A percentile compares a stretch with the other conserved stretches of the same genome.
These are phyloP conservation scores for Centropyge bicolor DNA, from an alignment of 2,797 vertebrate species.

Conservation along the genomic window DNA sequence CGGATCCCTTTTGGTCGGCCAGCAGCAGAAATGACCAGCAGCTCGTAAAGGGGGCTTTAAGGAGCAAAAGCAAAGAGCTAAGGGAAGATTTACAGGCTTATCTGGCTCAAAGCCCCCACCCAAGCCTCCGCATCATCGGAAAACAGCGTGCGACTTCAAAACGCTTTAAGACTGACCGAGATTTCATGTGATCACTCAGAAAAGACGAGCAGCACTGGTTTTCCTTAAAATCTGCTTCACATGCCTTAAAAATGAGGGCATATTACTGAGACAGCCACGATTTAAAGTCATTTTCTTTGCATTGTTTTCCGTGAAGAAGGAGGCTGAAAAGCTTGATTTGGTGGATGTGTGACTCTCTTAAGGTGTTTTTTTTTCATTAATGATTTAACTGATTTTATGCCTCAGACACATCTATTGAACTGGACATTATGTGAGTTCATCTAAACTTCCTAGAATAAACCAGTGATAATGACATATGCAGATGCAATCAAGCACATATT, in stretches of 20 bases:
- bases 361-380: neutral
- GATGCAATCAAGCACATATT: slow-evolving; percentile 50
- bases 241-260: neutral
- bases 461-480: slow-evolving; percentile 57
- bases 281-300: slow-evolving; percentile 32
- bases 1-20: slow-evolving; percentile 24
- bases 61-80: slow-evolving; percentile 69
- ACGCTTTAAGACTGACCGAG: slow-evolving; percentile 57
- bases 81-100: slow-evolving; percentile 78
- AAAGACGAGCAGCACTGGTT: slow-evolving; percentile 11
- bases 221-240: neutral
- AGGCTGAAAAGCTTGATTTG: slow-evolving; percentile 60
- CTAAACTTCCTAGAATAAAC: slow-evolving; percentile 33
- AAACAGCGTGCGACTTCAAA: slow-evolving; percentile 68
- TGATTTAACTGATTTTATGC: neutral
- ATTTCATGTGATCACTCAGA: slow-evolving; percentile 56
- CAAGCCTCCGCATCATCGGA: slow-evolving; percentile 67
- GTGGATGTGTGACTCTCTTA: slow-evolving; percentile 54
- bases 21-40: slow-evolving; percentile 60
- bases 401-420: neutral
- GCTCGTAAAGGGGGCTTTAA: slow-evolving; percentile 52
- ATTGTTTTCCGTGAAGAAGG: slow-evolving; percentile 52
- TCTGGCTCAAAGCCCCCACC: slow-evolving; percentile 72
- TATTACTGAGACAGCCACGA: neutral
- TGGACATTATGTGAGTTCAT: neutral